Evolutionary conservation across 2,797 vertebrate species (phyloP), one percentile per base, ranked within the genome.

Genomic region (Xiphorhynchus erythropygius): DNA sequence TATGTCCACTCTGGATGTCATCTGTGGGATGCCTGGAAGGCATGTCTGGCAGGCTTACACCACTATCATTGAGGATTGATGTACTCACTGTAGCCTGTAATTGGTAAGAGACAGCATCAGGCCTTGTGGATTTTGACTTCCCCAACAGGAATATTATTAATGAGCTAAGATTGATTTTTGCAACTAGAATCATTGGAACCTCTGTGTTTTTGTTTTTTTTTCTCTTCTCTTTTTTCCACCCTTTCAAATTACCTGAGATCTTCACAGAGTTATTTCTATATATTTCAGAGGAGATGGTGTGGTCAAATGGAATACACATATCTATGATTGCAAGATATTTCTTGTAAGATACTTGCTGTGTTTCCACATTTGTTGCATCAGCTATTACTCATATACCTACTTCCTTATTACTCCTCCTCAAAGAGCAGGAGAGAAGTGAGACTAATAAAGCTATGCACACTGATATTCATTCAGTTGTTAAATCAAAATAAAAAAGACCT

Each of bases 1-100:
- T 88, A 90, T 94, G 83, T 59, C 89, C 39, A 55, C 11, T 86
- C 76, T 85, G 89, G 76, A 88, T 94, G 82, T 69, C 84, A 93
- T 92, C 76, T 92, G 57, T 75, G 32, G 78, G 28, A 86, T 86
- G 84, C 37, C 59, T 90, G 83, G 89, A 91, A 95, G 83, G 89
- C 64, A 82, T 14, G 52, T 77, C 78, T 96, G 86, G 75, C 87
- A 91, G 70, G 30, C 30, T 69, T 52, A 41, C 27, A n/a, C 25
- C 69, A 32, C 17, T 37, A 65, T 63, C 42, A 57, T 28, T 86
- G 76, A 22, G 65, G 42, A 95, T 84, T 3, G 13, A 56, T 23
- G 17, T 41, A 35, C 6, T 79, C 37, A 9, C 27, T 68, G 49
- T 50, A 87, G 60, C 50, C 92, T 52, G 28, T 85, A 92, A 77